Percentiles rank a stretch among this genome's conserved stretches.
Evolutionary conservation across 2,888 invertebrate genomes (phyloP).

Genomic region (Norana najaformis): DNA sequence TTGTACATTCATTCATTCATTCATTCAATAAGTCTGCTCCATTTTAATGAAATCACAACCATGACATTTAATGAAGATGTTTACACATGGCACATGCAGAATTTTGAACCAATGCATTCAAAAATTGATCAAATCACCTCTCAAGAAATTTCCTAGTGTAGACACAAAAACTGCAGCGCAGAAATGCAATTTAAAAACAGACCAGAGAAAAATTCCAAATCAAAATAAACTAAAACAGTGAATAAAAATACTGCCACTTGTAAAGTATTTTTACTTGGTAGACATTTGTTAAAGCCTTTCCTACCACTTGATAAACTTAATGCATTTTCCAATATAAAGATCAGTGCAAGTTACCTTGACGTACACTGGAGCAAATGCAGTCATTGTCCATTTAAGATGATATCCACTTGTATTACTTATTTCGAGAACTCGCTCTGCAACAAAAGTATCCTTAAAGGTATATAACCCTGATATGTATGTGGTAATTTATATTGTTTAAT

Average conservation of each 20-base stretch:
- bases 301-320: background rate
- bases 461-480: background rate
- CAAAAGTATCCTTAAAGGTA: background rate
- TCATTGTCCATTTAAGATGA: background rate
- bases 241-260: background rate
- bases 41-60: background rate
- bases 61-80: slow-evolving; percentile 10
- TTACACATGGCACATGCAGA: background rate
- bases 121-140: no score
- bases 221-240: background rate
- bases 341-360: background rate
- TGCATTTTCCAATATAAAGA: background rate
- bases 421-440: background rate
- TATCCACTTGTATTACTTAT: background rate
- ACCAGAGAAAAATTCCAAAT: background rate
- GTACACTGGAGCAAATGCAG: slow-evolving; percentile 14
- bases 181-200: background rate
- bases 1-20: background rate
- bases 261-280: background rate
- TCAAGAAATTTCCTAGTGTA: slow-evolving; percentile 1
- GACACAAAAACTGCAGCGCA: background rate
- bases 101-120: background rate
- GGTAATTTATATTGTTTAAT: background rate
- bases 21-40: background rate
- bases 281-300: background rate